Evolutionary conservation across 2,888 invertebrate species (phyloP).

Genomic region (Theretra japonica): DNA sequence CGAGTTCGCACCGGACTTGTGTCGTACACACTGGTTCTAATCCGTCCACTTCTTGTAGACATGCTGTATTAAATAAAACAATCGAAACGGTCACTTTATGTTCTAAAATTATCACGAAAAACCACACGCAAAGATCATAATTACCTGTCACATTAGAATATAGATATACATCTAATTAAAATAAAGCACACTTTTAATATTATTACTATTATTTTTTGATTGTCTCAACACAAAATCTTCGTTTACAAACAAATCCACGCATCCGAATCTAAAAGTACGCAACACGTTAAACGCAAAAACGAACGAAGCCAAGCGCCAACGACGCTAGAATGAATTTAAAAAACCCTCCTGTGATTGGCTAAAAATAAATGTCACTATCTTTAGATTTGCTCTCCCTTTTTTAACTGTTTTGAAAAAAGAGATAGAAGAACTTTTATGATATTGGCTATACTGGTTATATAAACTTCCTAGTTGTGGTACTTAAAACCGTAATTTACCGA

Average conservation of each 20-base stretch:
- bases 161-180: slow-evolving; percentile 27
- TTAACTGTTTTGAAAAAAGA: neutral
- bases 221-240: neutral
- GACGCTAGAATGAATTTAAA: slow-evolving; percentile 74
- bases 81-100: slow-evolving; percentile 41
- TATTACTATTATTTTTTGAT: neutral
- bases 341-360: slow-evolving; percentile 70
- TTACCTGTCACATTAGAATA: slow-evolving; percentile 52
- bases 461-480: slow-evolving; percentile 12
- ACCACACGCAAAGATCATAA: slow-evolving; percentile 69
- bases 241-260: slow-evolving; percentile 36
- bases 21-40: slow-evolving; percentile 64
- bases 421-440: neutral
- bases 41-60: slow-evolving; percentile 77
- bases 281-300: slow-evolving; percentile 51
- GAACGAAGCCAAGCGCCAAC: slow-evolving; percentile 70
- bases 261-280: slow-evolving; percentile 54
- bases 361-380: slow-evolving; percentile 39
- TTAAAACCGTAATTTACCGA: slow-evolving; percentile 10
- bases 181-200: neutral
- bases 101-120: slow-evolving; percentile 68
- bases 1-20: slow-evolving; percentile 69
- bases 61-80: slow-evolving; percentile 53
- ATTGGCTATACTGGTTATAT: neutral
- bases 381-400: slow-evolving; percentile 7